Evolutionary conservation across 2,113 vertebrate species (phyloP), one percentile per base, ranked within the genome.

Genomic region (Todiramphus saurophagus): DNA sequence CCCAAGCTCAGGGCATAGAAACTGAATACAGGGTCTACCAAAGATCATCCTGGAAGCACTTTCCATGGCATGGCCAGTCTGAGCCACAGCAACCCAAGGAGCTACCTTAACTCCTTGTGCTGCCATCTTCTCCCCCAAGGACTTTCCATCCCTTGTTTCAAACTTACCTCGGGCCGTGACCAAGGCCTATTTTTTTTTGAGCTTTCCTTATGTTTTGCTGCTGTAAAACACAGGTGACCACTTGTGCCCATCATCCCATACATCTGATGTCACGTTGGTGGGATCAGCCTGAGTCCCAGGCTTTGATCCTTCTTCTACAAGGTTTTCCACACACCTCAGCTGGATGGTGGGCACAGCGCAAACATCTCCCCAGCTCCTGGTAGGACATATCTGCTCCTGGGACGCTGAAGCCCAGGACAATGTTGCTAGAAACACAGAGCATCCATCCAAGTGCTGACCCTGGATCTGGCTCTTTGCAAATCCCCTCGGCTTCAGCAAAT

Each of bases 401-500:
- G 17, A 15, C 46, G 31, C 66, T 82, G 15, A 3, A 2, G 18
- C 55, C n/a, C 16, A 77, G 63, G 31, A 15, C 5, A n/a, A 25
- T 3, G 11, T 11, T 51, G 24, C 68, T 43, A n/a, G 33, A 20
- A 74, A 12, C 11, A 1, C 1, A 33, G 53, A 83, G 43, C n/a
- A 82, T 63, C 56, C 74, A 82, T 37, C 43, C 8, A 2, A 55
- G 66, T 0, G 0, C 43, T 89, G 74, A 27, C 33, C 39, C 70
- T 8, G 2, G 23, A 25, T 39, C 48, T 73, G 41, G 13, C 37
- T 50, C 41, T 62, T 63, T 66, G 41, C 66, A 82, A 44, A 75
- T 46, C 60, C 31, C 46, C 6, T 67, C 4, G 0, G 48, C 53
- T 70, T 68, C 0, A 0, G 76, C 63, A 91, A 68, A 84, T 82